phyloP scores from a whole-genome alignment of 2,888 invertebrate species.

The Mylabris sibirica region DNA sequence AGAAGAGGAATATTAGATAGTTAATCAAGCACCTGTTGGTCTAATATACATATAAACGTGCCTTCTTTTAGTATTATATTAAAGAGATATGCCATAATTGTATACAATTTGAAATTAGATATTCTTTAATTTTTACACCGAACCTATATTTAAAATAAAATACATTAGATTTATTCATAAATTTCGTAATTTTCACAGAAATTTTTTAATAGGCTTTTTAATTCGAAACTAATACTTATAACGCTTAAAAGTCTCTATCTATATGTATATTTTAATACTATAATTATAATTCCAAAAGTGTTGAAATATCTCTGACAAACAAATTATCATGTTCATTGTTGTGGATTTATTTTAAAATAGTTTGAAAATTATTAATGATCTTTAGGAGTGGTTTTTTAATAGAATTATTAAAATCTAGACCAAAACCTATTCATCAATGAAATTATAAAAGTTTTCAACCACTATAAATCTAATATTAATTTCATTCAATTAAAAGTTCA shows the following conservation, averaged over 20 bases:
- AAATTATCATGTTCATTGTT: background rate
- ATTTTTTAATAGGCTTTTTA: background rate
- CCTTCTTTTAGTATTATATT: too few species aligned
- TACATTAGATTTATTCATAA: background rate
- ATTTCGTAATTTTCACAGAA: conserved; percentile 7
- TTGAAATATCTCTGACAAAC: background rate
- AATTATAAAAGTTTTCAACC: background rate
- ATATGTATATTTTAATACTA: background rate
- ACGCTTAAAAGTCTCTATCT: too few species aligned
- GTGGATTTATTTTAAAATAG: background rate
- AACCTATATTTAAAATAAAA: background rate
- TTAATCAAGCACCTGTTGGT: background rate
- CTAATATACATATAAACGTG: too few species aligned
- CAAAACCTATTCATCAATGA: background rate
- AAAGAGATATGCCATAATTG: too few species aligned
- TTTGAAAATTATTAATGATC: background rate
- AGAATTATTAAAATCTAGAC: background rate
- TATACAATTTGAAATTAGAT: background rate
- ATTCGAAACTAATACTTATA: too few species aligned
- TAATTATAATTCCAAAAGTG: conserved; percentile 2
- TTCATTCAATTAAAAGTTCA: too few species aligned
- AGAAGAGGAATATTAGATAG: background rate
- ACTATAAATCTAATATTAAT: background rate
- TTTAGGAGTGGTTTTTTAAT: background rate
- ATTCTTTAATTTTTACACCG: background rate